Percentiles rank a stretch among this genome's conserved stretches.
Conservation (phyloP, 2,113 vertebrate genomes). For the Cygnus buccinator region DNA sequence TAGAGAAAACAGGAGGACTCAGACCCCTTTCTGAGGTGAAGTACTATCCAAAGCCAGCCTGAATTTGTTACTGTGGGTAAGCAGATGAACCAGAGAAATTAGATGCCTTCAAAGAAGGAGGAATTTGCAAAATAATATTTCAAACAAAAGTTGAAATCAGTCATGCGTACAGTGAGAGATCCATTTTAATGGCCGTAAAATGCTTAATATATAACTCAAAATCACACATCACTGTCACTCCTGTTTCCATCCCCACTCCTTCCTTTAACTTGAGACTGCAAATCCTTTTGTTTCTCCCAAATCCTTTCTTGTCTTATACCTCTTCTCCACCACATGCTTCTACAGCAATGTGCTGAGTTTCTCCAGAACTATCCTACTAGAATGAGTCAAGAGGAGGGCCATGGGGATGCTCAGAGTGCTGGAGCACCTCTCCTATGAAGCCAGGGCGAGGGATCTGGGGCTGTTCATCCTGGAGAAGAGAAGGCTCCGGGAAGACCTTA, state of each 20-base stretch:
- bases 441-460: too few species aligned
- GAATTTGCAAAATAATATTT: fast-evolving
- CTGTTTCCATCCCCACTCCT: background rate
- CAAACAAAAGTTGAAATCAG: background rate
- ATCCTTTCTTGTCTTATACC: background rate
- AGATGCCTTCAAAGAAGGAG: background rate
- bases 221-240: background rate
- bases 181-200: background rate
- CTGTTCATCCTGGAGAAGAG: too few species aligned
- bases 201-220: background rate
- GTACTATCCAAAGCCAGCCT: fast-evolving
- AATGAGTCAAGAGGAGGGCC: too few species aligned
- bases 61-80: fast-evolving
- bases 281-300: background rate
- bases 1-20: background rate
- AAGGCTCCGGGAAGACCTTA: too few species aligned
- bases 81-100: background rate
- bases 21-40: background rate
- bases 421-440: too few species aligned
- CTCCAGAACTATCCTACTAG: background rate
- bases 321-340: fast-evolving
- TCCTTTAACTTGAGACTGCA: background rate
- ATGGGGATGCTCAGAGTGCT: too few species aligned
- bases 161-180: background rate
- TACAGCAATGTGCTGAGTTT: background rate